Percentiles rank a stretch among this genome's conserved stretches.
Conservation (phyloP, 2,797 vertebrate genomes). For the Balearica regulorum region DNA sequence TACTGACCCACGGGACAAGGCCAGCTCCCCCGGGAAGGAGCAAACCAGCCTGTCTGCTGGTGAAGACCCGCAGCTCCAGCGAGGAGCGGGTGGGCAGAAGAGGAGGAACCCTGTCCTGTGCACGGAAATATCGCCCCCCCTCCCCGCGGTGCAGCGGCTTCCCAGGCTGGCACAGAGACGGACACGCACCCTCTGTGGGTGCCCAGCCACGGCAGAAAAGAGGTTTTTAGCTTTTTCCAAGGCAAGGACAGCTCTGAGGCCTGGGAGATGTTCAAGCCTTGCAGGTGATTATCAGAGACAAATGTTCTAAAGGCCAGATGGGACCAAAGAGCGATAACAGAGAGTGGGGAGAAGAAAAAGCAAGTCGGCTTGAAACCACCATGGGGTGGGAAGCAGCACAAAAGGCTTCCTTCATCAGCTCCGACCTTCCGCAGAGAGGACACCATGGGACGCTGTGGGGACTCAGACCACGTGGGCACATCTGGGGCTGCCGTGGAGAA, state of each 20-base stretch:
- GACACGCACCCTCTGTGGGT: rapidly evolving
- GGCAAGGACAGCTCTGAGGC: neutral
- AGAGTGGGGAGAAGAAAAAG: neutral
- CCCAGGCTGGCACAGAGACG: neutral
- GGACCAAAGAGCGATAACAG: neutral
- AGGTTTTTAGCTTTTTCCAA: neutral
- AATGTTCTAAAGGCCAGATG: neutral
- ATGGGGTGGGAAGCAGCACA: neutral
- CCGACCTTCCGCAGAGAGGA: neutral
- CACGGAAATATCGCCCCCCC: neutral
- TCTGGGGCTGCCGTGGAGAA: neutral
- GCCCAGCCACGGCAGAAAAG: neutral
- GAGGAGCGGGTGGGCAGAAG: rapidly evolving
- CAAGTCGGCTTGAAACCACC: rapidly evolving
- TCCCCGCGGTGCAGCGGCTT: rapidly evolving
- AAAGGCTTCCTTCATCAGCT: rapidly evolving
- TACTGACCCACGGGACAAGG: neutral
- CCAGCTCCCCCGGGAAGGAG: neutral
- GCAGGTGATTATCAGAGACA: neutral
- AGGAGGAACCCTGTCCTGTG: neutral
- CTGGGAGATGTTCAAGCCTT: neutral
- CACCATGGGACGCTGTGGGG: neutral
- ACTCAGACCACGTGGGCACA: rapidly evolving
- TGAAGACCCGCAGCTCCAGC: neutral
- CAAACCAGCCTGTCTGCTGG: neutral